phyloP scores from a whole-genome alignment of 2,888 invertebrate species.

The Graphium colonna region DNA sequence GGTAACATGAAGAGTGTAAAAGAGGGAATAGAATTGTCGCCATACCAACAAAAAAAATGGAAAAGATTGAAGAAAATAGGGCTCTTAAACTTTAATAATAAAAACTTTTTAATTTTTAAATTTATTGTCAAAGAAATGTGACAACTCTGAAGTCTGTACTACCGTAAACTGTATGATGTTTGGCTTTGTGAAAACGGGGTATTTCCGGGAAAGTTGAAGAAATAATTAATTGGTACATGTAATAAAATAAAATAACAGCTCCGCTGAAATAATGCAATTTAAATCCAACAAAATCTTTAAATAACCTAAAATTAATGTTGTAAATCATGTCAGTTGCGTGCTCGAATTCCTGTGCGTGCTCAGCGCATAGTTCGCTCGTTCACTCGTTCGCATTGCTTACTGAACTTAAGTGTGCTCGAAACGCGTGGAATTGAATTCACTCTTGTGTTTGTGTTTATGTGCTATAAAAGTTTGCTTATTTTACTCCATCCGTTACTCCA shows the following conservation, averaged over 20 bases:
- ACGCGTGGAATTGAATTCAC: not conserved
- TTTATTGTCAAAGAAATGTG: too few relatives aligned
- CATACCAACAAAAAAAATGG: too few relatives aligned
- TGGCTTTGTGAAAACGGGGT: too few relatives aligned
- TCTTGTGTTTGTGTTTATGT: too few relatives aligned
- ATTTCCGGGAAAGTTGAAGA: constrained; percentile 7
- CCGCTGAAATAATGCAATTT: not conserved
- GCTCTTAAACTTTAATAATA: too few relatives aligned
- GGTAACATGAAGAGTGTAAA: too few relatives aligned
- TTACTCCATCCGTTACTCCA: too few relatives aligned
- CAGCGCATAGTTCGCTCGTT: not conserved
- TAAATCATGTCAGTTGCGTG: constrained; percentile 2
- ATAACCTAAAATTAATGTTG: not conserved
- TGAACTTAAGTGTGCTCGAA: not conserved
- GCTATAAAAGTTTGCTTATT: too few relatives aligned
- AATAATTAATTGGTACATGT: not conserved
- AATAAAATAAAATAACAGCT: not conserved
- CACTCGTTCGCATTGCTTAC: not conserved
- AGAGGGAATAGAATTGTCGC: too few relatives aligned
- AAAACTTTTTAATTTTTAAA: too few relatives aligned
- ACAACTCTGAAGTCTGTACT: too few relatives aligned
- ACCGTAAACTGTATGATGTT: not conserved
- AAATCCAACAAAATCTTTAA: not conserved
- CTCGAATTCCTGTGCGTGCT: not conserved
- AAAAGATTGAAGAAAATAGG: too few relatives aligned